Percentiles rank a stretch among this genome's conserved stretches.
Conservation (phyloP, 64 coral and sea anemone species). For the Stichodactyla helianthus region DNA sequence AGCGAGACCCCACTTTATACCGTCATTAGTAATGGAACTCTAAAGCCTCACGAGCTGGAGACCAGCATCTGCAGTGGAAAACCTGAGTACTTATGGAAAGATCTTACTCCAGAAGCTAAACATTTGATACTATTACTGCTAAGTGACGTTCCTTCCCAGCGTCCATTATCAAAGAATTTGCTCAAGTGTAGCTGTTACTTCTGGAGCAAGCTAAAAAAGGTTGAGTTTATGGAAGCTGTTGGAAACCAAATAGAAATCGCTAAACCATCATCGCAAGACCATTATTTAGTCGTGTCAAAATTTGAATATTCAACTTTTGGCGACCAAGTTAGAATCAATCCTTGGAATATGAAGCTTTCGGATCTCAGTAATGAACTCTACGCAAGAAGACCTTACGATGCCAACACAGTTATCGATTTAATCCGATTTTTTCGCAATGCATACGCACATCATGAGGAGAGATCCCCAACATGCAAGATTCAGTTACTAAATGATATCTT, state of each 20-base stretch:
- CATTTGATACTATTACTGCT: conserved; percentile 23
- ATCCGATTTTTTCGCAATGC: conserved; percentile 57
- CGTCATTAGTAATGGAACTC: background rate
- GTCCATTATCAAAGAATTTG: conserved; percentile 24
- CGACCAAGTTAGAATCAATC: background rate
- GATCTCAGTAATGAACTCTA: conserved; percentile 25
- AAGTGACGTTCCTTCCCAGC: background rate
- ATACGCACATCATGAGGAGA: conserved; percentile 48
- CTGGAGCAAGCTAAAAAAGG: conserved; percentile 56
- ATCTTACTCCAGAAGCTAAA: conserved; percentile 19
- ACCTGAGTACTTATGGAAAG: background rate
- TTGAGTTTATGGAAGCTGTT: conserved; percentile 45
- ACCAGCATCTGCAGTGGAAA: conserved; percentile 19
- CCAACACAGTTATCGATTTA: conserved; percentile 30
- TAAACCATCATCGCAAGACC: background rate
- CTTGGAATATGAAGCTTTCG: conserved; percentile 26
- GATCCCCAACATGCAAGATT: conserved; percentile 16
- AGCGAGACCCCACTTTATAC: background rate
- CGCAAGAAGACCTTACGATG: conserved; percentile 8
- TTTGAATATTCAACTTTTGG: conserved; percentile 21
- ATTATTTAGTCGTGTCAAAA: background rate
- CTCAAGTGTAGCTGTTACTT: conserved; percentile 36
- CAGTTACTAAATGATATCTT: conserved; percentile 26
- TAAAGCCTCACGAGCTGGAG: conserved; percentile 33
- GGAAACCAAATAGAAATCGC: conserved; percentile 48